A percentile compares a stretch with the other conserved stretches of the same genome.
phyloP scores from a whole-genome alignment of 2,888 invertebrate genomes.

The Leptinotarsa haldemani region DNA sequence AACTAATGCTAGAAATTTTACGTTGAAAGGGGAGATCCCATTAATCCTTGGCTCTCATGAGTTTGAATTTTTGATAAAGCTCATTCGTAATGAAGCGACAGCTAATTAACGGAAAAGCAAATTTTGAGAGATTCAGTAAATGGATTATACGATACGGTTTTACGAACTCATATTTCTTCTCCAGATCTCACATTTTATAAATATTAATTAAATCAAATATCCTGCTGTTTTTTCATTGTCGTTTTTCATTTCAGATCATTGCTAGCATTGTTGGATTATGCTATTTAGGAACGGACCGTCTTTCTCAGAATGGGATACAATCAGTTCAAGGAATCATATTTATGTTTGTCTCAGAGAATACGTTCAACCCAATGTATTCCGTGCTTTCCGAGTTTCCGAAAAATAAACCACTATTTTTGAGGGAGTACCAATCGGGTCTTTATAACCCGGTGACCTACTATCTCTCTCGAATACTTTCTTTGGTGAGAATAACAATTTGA shows the following conservation, averaged over 20 bases:
- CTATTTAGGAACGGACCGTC: slow-evolving; percentile 79
- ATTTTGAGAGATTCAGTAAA: no score
- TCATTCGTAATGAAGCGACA: no score
- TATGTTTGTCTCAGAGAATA: slow-evolving; percentile 89
- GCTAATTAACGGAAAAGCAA: no score
- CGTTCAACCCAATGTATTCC: slow-evolving; percentile 92
- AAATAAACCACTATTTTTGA: slow-evolving; percentile 81
- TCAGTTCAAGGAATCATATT: slow-evolving; percentile 90
- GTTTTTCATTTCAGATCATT: slow-evolving; percentile 67
- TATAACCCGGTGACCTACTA: slow-evolving; percentile 87
- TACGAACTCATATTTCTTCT: no score
- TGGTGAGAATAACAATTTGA: slow-evolving; percentile 71
- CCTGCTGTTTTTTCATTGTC: not conserved
- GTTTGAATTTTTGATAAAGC: no score
- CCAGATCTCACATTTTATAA: no score
- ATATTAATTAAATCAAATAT: no score
- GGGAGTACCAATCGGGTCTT: slow-evolving; percentile 86
- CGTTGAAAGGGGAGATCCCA: no score
- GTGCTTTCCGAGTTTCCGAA: slow-evolving; percentile 87
- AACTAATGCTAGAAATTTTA: no score
- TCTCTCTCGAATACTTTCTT: slow-evolving; percentile 79
- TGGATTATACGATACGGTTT: no score
- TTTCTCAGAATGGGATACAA: slow-evolving; percentile 85
- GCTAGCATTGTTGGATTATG: slow-evolving; percentile 87
- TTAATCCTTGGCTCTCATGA: no score